Base-by-base conservation (phyloP, 2,888 invertebrate genomes). In the Gastrophysa polygoni region DNA sequence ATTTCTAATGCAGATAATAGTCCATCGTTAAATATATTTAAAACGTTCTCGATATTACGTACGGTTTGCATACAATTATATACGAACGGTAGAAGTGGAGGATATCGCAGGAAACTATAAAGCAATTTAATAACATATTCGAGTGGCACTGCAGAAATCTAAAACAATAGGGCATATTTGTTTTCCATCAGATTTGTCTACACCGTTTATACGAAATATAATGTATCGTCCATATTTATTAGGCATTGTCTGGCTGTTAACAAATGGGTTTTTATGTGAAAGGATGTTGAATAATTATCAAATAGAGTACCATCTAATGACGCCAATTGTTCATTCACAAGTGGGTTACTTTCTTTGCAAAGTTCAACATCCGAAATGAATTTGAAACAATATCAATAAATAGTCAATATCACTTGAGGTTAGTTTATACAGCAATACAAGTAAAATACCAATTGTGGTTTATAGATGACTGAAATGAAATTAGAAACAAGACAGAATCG, bases 41-140 rank as follows among this genome's bases (percentile, higher is more conserved):
- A 74, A 75, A 75, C 71, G 73, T 73, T 72, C 68, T 73, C 73
- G 68, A 75, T 38, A 10, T 73, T 73, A 70, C 77, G 70, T 75
- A 75, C 77, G 75, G 76, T 78, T 77, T 75, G 78, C 78, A 80
- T 80, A 80, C 74, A 70, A 72, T 74, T 73, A 75, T 73, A 73
- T 76, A 71, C 61, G 60, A 57, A 57, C 52, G 70, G 69, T 71
- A 69, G 56, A 63, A 55, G 14, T 32, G 63, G 71, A 73, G 71
- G 74, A 24, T 24, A 24, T 70, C 66, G 73, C 76, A 78, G 80
- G 80, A 81, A 81, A 77, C 77, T 74, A 79, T 81, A 81, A 81
- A 81, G 77, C 80, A 80, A 79, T 80, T 81, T 81, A 81, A 81
- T 81, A 81, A 81, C 80, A 80, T 79, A 80, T 80, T 79, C 78